Evolutionary conservation across 2,113 vertebrate genomes (phyloP).

Genomic region (Cheilinus undulatus): DNA sequence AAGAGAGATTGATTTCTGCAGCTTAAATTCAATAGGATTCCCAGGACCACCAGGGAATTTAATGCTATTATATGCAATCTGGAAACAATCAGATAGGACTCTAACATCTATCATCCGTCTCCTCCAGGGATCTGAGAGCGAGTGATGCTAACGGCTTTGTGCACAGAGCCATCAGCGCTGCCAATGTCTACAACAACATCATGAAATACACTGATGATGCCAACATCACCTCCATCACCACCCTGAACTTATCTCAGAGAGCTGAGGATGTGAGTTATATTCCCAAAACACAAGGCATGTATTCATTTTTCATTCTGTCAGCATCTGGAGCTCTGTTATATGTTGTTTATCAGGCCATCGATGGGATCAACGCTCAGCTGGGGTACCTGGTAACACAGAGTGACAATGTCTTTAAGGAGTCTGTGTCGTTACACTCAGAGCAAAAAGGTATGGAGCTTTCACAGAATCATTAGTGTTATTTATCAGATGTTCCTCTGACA

Average conservation of each 20-base stretch:
- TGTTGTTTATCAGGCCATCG: conserved; percentile 82
- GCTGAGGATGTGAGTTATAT: conserved; percentile 88
- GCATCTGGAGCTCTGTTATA: background rate
- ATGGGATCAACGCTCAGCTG: conserved; percentile 88
- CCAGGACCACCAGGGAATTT: background rate
- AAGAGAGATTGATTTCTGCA: background rate
- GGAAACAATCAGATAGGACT: background rate
- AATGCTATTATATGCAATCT: background rate
- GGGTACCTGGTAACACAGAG: conserved; percentile 86
- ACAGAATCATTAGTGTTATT: background rate
- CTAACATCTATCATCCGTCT: conserved; percentile 15
- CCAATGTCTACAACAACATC: conserved; percentile 95
- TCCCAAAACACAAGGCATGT: background rate
- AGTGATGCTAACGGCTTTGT: conserved; percentile 93
- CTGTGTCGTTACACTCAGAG: conserved; percentile 84
- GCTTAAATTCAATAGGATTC: background rate
- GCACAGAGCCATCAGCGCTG: conserved; percentile 93
- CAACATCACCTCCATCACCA: conserved; percentile 84
- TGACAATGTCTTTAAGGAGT: conserved; percentile 83
- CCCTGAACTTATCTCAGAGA: conserved; percentile 86
- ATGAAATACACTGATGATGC: conserved; percentile 87
- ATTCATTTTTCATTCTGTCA: background rate
- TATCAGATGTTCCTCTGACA: background rate
- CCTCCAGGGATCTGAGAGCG: conserved; percentile 84
- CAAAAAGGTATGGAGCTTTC: conserved; percentile 67